Base-by-base conservation (phyloP, 1,140 invertebrate species). In the Drosophila athabasca region DNA sequence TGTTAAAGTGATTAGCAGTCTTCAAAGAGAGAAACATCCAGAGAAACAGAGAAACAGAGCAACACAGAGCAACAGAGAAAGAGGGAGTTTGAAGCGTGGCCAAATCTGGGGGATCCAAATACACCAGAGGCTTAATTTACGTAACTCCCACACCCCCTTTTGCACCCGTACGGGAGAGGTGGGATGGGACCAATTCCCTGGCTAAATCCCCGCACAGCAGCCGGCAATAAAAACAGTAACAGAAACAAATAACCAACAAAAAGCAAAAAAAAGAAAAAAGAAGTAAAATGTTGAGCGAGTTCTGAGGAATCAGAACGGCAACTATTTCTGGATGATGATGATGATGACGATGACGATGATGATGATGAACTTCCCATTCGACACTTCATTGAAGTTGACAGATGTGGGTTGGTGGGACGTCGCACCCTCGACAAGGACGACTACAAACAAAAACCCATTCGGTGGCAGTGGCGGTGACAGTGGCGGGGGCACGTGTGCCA, bases 301-400 rank as follows among this genome's bases (percentile, higher is more conserved):
- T 39, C 35, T 39, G 35, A 13, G 35, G 35, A 62, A 82, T 87
- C 78, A 81, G 87, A 59, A 54, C 58, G 75, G 79, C 61, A 88
- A 88, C 83, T 88, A 88, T 88, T 82, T 50, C 57, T 67, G 68
- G 43, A 39, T 39, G 35, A 39, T 39, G 31, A 35, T 35, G 31
- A 4, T 24, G 24, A 26, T 26, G 24, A 2, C 2, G 29, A 31
- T 31, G 29, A 35, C 11, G 9, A 35, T 35, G 31, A 9, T 54
- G 75, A 73, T 75, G 90, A 90, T 88, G 82, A 90, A 90, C 82
- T 76, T 76, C 68, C 68, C 82, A 78, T 81, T 80, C 69, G 79
- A 79, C 89, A 91, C 90, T 84, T 90, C 62, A 90, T 90, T 88
- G 90, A 90, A 90, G 79, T 88, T 90, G 85, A 91, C 90, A 91